These are phyloP conservation scores for Ardeotis arabs DNA, from an alignment of 2,113 vertebrate genomes.

Conservation along the genomic window DNA sequence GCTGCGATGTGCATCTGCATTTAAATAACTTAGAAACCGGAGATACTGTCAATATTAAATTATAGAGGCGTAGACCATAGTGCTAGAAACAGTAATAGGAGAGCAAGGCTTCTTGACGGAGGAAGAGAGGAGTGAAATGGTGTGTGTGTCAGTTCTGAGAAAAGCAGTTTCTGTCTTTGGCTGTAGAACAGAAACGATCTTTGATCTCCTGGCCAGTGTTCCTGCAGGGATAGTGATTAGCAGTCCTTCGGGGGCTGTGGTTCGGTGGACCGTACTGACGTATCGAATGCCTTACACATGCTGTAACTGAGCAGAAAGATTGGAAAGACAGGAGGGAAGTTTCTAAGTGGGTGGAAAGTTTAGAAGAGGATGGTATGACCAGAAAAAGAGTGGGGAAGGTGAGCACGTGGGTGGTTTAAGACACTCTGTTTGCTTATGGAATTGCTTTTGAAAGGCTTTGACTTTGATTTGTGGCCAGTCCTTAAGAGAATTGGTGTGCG, in stretches of 20 bases:
- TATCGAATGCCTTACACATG: not conserved
- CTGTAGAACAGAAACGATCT: not conserved
- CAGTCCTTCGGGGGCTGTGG: not conserved
- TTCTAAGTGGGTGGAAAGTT: not conserved
- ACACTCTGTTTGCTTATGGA: not conserved
- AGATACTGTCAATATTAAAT: not conserved
- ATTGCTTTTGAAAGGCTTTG: not conserved
- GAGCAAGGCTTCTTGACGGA: not conserved
- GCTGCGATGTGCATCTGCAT: not conserved
- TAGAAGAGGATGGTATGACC: not conserved
- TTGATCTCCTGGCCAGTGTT: constrained; percentile 1
- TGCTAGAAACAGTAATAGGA: not conserved
- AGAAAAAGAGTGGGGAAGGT: not conserved
- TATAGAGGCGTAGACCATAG: not conserved
- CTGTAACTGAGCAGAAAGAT: not conserved
- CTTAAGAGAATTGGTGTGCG: not conserved
- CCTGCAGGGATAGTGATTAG: not conserved
- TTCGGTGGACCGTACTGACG: not conserved
- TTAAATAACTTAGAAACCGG: not conserved
- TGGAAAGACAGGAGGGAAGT: not conserved
- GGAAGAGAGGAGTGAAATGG: not conserved
- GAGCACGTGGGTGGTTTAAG: not conserved
- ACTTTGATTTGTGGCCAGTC: not conserved
- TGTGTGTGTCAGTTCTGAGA: not conserved
- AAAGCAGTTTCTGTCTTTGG: constrained; percentile 16